Evolutionary conservation across 2,888 invertebrate species (phyloP).

Genomic region (Drosophila neonasuta): DNA sequence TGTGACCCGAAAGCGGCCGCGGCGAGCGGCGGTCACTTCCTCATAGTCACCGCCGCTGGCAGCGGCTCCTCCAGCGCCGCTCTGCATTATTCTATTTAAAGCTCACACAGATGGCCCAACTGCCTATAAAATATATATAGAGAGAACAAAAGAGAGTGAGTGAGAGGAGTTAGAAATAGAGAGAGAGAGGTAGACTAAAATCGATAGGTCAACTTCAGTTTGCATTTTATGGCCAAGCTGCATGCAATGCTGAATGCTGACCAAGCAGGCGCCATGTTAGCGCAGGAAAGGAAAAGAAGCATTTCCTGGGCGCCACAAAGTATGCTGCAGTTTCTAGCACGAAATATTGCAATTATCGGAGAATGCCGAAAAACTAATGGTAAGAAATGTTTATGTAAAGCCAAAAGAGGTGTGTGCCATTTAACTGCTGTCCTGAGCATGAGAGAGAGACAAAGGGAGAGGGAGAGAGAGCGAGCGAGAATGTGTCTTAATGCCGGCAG

Average conservation of each 20-base stretch:
- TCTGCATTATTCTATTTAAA: constrained; percentile 54
- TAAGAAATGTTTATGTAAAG: neutral
- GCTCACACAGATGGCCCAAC: constrained; percentile 23
- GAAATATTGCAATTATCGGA: constrained; percentile 17
- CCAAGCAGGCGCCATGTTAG: constrained; percentile 1
- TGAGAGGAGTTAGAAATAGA: constrained; percentile 1
- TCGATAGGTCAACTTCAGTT: constrained; percentile 54
- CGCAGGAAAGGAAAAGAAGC: neutral
- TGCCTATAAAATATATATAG: constrained; percentile 27
- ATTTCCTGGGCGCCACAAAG: constrained; percentile 33
- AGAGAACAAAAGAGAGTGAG: constrained; percentile 6
- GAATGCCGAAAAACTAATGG: constrained; percentile 10
- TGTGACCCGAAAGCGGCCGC: constrained; percentile 84
- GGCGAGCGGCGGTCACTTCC: constrained; percentile 81
- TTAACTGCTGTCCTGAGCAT: constrained; percentile 19
- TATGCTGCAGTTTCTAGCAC: constrained; percentile 28
- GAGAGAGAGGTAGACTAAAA: constrained; percentile 28
- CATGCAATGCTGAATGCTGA: constrained; percentile 30
- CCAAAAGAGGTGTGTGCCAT: constrained; percentile 17
- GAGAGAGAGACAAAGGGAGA: neutral
- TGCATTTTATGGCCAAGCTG: constrained; percentile 20
- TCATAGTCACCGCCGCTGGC: constrained; percentile 79
- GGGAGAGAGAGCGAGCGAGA: neutral
- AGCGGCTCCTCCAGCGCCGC: constrained; percentile 59
- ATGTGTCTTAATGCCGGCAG: constrained; percentile 41